Conservation (phyloP, 2,113 vertebrate genomes). For the Nothoprocta pentlandii region DNA sequence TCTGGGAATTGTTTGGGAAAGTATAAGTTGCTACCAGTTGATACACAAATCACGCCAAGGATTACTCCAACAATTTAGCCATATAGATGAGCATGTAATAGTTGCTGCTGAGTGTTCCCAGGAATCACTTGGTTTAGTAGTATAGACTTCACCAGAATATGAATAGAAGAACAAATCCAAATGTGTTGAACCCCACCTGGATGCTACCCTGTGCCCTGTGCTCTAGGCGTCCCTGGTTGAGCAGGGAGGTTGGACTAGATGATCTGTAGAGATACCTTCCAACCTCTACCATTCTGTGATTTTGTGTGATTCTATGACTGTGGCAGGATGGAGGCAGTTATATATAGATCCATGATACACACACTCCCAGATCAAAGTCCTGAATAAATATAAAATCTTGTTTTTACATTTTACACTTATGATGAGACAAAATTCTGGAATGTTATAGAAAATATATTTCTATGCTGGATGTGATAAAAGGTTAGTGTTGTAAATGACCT, state of each 20-base stretch:
- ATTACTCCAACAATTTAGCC: neutral
- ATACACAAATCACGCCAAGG: neutral
- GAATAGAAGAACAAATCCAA: neutral
- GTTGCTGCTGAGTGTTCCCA: neutral
- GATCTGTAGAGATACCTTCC: too few species aligned
- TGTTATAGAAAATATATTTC: neutral
- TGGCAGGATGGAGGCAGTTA: neutral
- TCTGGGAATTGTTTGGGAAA: neutral
- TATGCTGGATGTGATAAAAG: neutral
- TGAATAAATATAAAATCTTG: neutral
- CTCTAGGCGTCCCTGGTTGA: too few species aligned
- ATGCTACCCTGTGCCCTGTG: too few species aligned
- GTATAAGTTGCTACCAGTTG: neutral
- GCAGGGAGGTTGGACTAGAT: too few species aligned
- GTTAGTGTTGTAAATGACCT: neutral
- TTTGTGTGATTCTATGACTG: neutral
- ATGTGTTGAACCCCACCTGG: neutral
- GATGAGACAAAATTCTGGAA: neutral
- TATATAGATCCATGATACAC: neutral
- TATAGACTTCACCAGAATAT: neutral
- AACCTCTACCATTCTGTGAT: too few species aligned
- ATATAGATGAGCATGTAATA: neutral
- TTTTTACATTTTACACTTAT: neutral
- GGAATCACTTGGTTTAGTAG: neutral
- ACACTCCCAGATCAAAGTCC: neutral